Base-by-base conservation (phyloP, 1,140 invertebrate genomes). In the Drosophila varians region DNA sequence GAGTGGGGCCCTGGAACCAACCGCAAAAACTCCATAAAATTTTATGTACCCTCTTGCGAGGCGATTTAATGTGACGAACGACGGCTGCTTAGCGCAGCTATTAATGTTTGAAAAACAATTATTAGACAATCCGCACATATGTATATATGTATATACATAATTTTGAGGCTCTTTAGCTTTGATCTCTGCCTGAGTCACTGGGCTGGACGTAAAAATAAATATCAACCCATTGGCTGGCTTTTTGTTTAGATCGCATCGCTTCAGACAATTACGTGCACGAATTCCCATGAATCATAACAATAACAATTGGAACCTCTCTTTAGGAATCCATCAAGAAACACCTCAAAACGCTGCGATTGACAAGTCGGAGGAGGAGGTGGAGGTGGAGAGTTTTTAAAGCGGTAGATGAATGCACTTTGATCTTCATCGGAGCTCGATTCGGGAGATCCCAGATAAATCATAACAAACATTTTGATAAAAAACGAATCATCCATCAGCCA, bases 101-200 rank as follows among this genome's bases (percentile, higher is more conserved):
- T 87, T 82, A 82, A 82, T 87, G 82, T 87, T 87, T 87, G 82
- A 87, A 87, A 87, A 87, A 87, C 82, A 87, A 87, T 87, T 87
- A 87, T 87, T 88, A 87, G 72, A 86, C 80, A 86, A 76, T 73
- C 66, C 61, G 61, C 51, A 55, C 51, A 38, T 28, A 48, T 38
- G 25, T 36, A 9, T 9, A 21, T 2, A 21, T 21, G 21, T 21
- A 21, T 2, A 21, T 21, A 4, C 4, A 21, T 4, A 21, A 21
- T 2, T 21, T 7, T 34, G 45, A 21, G 38, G 48, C 16, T 42
- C 26, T 47, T 6, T 21, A 45, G 40, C 43, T 74, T 64, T 73
- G 78, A 61, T 61, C 71, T 73, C 57, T 45, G 73, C 69, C 57
- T 45, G 73, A 66, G 62, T 58, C 74, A 74, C 53, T 25, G 16